Percentiles rank a stretch among this genome's conserved stretches.
phyloP scores from a whole-genome alignment of 2,888 invertebrate species.

The Chrysodeixis includens region DNA sequence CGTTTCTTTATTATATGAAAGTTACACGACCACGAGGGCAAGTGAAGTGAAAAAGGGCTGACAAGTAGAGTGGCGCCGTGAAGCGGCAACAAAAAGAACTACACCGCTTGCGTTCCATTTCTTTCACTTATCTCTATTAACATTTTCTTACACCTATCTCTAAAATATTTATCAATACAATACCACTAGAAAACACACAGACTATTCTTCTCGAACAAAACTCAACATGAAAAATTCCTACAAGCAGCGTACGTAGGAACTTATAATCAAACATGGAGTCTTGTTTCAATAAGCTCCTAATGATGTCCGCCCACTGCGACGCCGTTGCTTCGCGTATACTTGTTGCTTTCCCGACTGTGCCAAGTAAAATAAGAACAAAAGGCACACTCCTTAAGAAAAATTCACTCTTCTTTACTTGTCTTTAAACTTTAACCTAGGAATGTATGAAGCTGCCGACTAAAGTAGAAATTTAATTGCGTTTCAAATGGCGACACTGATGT shows the following conservation, averaged over 20 bases:
- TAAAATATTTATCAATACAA: neutral
- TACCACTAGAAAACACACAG: conserved; percentile 11
- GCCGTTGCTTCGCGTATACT: conserved; percentile 51
- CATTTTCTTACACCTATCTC: no score
- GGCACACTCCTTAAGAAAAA: conserved; percentile 12
- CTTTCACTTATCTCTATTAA: no score
- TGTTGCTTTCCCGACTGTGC: conserved; percentile 53
- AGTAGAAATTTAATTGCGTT: no score
- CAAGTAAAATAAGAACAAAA: conserved; percentile 44
- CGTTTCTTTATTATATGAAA: no score
- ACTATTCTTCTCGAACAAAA: neutral
- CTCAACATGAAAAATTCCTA: neutral
- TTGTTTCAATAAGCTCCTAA: conserved; percentile 68
- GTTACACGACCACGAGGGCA: no score
- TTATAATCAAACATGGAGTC: conserved; percentile 52
- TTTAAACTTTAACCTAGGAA: neutral
- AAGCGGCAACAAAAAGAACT: no score
- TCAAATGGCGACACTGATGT: no score
- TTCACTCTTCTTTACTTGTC: neutral
- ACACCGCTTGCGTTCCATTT: no score
- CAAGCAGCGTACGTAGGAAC: conserved; percentile 13
- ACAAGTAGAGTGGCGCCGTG: no score
- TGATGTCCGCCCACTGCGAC: conserved; percentile 65
- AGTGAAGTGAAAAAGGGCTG: no score
- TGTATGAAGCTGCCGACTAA: no score